Evolutionary conservation across 2,888 invertebrate species (phyloP), one percentile per base, ranked within the genome.

Genomic region (Epirrhoe alternata): DNA sequence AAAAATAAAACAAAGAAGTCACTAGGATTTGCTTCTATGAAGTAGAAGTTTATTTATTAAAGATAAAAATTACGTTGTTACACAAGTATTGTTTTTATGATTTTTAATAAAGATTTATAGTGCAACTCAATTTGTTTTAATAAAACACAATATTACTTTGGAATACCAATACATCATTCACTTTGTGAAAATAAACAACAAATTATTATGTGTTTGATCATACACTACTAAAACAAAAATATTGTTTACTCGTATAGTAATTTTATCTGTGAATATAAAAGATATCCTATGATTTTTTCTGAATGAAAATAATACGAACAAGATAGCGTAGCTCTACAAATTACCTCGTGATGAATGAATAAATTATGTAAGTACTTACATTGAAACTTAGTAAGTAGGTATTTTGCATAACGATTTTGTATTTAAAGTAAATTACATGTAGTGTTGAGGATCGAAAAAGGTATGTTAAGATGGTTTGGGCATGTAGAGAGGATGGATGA

Each of bases 31-130:
- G 49, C 63, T 64, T 64, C 63, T 56, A 61, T 60, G 35, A 52
- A 58, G 51, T 60, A 33, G 58, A 54, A 64, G 53, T 54, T 64
- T 38, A 64, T 64, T 61, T 61, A 67, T 75, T 68, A 57, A 65
- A 63, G 68, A 63, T 38, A 54, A 60, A 65, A 64, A 70, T 67
- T 42, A 53, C 60, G 70, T 73, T 70, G 65, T 69, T 71, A 69
- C 68, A 61, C 16, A 31, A 54, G 60, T 52, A 55, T 60, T 60
- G 56, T 52, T 61, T 60, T 54, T 30, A 64, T 64, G 33, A 64
- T 58, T 68, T 61, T 56, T 74, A 71, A 74, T 71, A 76, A 74
- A 75, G 67, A 72, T 66, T 74, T 76, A 71, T 76, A 79, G 73
- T 76, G 72, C 69, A 71, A 24, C 42, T 24, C 17, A 42, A 50